Evolutionary conservation across 2,113 vertebrate species (phyloP).

Genomic region (Gallinago media): DNA sequence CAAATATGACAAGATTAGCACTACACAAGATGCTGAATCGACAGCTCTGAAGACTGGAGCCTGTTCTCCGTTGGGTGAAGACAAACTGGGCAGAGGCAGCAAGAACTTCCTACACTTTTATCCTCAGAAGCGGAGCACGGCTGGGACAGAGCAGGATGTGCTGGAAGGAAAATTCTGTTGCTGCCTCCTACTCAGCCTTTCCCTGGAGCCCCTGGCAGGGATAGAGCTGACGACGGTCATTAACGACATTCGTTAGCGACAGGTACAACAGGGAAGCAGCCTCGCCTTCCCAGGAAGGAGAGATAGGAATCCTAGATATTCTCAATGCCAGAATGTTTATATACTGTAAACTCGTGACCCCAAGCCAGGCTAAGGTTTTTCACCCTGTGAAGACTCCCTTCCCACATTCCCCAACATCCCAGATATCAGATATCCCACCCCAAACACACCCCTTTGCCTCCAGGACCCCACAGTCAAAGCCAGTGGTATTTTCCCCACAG

Average conservation of each 20-base stretch:
- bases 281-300: not conserved
- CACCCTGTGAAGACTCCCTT: not conserved
- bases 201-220: not conserved
- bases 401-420: fast-evolving
- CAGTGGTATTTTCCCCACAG: not conserved
- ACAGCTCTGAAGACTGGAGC: not conserved
- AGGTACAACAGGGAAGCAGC: not conserved
- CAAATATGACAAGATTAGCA: not conserved
- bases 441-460: not conserved
- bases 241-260: not conserved
- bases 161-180: fast-evolving
- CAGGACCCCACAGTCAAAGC: not conserved
- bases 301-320: fast-evolving
- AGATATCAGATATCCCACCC: fast-evolving
- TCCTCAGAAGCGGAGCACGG: fast-evolving
- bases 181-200: not conserved
- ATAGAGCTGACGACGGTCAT: fast-evolving
- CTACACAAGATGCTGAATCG: not conserved
- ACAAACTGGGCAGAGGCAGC: not conserved
- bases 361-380: not conserved
- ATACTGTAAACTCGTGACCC: fast-evolving
- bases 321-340: fast-evolving
- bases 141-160: not conserved
- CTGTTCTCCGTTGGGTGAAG: not conserved
- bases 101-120: not conserved